Conservation (phyloP, 2,113 vertebrate genomes). For the Muscicapa adusta region DNA sequence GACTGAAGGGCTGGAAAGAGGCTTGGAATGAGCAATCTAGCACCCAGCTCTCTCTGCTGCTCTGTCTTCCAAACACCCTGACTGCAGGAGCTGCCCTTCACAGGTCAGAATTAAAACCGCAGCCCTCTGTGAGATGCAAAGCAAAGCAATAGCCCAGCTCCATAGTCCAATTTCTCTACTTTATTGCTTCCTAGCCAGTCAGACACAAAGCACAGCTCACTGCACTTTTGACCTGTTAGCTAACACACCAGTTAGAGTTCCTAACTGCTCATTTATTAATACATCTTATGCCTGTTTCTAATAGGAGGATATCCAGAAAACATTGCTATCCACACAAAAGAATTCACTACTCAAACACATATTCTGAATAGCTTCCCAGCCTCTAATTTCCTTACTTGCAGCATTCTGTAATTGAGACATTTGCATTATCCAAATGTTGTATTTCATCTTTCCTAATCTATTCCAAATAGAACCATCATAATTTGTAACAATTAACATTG, state of each 20-base stretch:
- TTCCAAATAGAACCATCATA: not conserved
- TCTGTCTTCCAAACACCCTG: not conserved
- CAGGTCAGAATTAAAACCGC: fast-evolving
- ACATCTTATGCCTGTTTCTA: not conserved
- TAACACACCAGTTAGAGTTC: not conserved
- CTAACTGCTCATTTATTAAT: not conserved
- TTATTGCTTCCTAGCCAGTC: not conserved
- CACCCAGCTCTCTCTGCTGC: not conserved
- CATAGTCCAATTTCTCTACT: not conserved
- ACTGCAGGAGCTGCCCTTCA: not conserved
- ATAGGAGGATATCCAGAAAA: not conserved
- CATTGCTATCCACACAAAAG: not conserved
- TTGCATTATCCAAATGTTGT: not conserved
- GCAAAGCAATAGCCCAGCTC: not conserved
- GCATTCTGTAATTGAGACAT: not conserved
- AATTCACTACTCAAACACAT: not conserved
- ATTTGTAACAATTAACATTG: not conserved
- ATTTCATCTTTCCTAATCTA: not conserved
- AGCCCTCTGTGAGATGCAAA: not conserved
- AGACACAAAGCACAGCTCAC: not conserved
- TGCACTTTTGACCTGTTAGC: not conserved
- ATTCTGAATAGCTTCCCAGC: not conserved
- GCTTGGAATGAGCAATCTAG: not conserved
- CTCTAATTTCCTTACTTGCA: not conserved
- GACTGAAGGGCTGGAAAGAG: not conserved